phyloP scores from a whole-genome alignment of 2,113 vertebrate genomes.

The Leiothrix lutea region DNA sequence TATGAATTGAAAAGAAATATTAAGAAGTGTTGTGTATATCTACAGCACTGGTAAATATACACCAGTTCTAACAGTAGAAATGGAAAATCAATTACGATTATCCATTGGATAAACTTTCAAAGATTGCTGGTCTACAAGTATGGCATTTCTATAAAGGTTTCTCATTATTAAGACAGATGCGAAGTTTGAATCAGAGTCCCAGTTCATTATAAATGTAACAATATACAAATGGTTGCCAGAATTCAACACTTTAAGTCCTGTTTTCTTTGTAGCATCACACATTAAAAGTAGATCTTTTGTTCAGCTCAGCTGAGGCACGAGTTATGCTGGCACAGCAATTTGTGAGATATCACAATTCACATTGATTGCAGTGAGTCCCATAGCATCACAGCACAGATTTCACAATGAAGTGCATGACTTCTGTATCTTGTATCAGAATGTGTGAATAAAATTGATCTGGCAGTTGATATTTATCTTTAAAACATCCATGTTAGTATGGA shows the following conservation, averaged over 20 bases:
- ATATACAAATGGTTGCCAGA: background rate
- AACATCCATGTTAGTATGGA: background rate
- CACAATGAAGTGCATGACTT: background rate
- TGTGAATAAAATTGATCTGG: background rate
- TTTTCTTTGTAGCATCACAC: background rate
- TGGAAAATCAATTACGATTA: background rate
- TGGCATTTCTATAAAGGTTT: background rate
- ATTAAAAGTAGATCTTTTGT: background rate
- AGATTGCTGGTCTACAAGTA: background rate
- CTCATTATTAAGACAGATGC: background rate
- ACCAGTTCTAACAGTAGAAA: background rate
- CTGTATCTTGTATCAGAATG: background rate
- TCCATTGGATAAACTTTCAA: background rate
- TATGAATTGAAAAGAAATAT: background rate
- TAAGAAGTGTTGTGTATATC: background rate
- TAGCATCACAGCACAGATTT: background rate
- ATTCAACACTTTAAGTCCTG: background rate
- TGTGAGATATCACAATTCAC: background rate
- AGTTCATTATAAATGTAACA: background rate
- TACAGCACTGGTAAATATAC: background rate
- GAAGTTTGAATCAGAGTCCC: background rate
- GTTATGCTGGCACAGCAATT: background rate
- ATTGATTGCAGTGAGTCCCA: background rate
- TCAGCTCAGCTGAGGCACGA: background rate
- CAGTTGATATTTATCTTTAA: background rate